Conservation (phyloP, 2,113 vertebrate genomes). For the Furnarius figulus region DNA sequence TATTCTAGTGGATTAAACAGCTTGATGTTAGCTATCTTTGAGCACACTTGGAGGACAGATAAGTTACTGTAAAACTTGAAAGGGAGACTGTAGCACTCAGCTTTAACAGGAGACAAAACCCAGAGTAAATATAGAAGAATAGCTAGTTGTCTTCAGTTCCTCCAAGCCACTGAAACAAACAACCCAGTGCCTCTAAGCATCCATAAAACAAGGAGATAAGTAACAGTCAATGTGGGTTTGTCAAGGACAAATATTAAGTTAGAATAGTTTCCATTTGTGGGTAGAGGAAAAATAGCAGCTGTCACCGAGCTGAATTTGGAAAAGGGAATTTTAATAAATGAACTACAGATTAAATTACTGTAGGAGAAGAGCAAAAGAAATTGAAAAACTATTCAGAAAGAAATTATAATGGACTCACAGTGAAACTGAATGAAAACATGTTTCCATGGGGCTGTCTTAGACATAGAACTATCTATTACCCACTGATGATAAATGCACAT, state of each 20-base stretch:
- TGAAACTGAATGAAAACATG: neutral
- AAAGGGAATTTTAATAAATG: neutral
- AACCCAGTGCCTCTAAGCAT: neutral
- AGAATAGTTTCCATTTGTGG: neutral
- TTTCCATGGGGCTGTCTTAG: neutral
- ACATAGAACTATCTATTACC: neutral
- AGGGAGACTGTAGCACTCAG: neutral
- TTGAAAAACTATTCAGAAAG: neutral
- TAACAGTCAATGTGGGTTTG: neutral
- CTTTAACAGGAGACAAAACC: neutral
- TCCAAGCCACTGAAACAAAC: neutral
- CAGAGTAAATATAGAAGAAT: neutral
- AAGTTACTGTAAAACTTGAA: neutral
- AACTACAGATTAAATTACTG: neutral
- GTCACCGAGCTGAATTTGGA: neutral
- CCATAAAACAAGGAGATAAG: neutral
- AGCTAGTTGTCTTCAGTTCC: neutral
- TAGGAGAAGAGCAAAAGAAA: neutral
- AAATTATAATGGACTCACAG: neutral
- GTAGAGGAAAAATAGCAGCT: neutral
- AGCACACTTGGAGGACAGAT: neutral
- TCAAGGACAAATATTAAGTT: neutral
- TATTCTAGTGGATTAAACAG: neutral
- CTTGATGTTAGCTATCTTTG: neutral
- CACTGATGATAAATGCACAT: neutral